Percentiles rank a stretch among this genome's conserved stretches.
These are phyloP conservation scores for Hipposideros larvatus DNA, from an alignment of 2,797 vertebrate species.

Conservation along the genomic window DNA sequence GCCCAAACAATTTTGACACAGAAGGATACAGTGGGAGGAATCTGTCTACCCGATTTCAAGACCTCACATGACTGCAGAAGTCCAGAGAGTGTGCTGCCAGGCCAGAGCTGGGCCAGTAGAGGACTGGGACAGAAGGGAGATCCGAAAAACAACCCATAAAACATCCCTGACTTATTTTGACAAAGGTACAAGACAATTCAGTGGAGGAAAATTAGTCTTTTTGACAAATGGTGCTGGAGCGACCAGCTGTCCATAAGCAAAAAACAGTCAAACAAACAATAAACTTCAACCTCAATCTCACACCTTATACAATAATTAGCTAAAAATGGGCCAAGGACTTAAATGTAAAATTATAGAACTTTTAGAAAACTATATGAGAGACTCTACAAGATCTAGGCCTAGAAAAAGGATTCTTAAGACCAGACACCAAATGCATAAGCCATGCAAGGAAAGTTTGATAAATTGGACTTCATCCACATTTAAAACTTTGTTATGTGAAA, in stretches of 20 bases:
- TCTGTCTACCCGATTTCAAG: not conserved
- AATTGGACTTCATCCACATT: not conserved
- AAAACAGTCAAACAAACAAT: not conserved
- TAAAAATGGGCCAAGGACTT: not conserved
- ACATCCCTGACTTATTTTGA: not conserved
- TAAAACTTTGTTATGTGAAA: not conserved
- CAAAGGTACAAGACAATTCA: not conserved
- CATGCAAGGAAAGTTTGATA: not conserved
- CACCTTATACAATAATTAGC: not conserved
- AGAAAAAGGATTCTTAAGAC: not conserved
- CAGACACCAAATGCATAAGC: not conserved
- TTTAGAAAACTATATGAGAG: not conserved
- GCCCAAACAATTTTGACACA: not conserved
- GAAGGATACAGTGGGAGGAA: not conserved
- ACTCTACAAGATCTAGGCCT: not conserved
- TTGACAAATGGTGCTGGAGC: not conserved
- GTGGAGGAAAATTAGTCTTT: not conserved
- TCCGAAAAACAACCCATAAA: accelerated
- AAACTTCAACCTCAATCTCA: not conserved
- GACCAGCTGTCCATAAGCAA: accelerated
- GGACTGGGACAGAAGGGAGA: accelerated
- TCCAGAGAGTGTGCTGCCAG: accelerated
- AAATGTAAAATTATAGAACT: not conserved
- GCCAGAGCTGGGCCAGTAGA: accelerated
- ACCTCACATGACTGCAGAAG: accelerated